Base-by-base conservation (phyloP, 2,797 vertebrate species). In the Todus mexicanus region DNA sequence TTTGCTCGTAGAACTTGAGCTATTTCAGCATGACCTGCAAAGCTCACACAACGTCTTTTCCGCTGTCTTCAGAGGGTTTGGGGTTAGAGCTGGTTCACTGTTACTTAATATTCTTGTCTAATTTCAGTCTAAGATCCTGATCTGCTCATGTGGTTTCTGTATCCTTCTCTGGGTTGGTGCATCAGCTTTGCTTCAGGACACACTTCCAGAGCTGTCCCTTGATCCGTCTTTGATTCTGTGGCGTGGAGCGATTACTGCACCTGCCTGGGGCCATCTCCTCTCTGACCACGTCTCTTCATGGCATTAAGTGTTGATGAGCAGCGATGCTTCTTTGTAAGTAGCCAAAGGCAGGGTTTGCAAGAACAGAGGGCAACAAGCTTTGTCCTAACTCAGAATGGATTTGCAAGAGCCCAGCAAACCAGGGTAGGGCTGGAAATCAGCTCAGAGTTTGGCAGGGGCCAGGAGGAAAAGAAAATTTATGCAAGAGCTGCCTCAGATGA, bases 261-360 rank as follows among this genome's bases (percentile, higher is more conserved):
- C 48, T 16, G 15, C 27, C 26, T 9, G 27, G 15, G n/a, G 26
- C 50, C 63, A 23, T 11, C 42, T 29, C 21, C 29, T 7, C 27
- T 51, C 27, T 43, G 48, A 27, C 7, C 6, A 0, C 2, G 0
- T 60, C 40, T 64, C 22, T 11, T 21, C 53, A 7, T 25, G 54
- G 40, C 37, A 13, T 54, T 25, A 20, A 9, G 40, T 6, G 10
- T n/a, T 5, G 25, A 33, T 1, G 1, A 21, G 35, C 45, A 66
- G n/a, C 1, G 4, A 29, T 2, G 31, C 8, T 21, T 48, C 42
- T 48, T 33, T 19, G 26, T 6, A 25, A 56, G n/a, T 33, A 53
- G 42, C 21, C 29, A 35, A 42, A 61, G 35, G 56, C 56, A 51
- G 10, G 1, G 0, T 53, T 25, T 45, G 12, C 26, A 50, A 59